These are phyloP conservation scores for Vandiemenella viatica DNA, from an alignment of 2,888 invertebrate genomes.

Conservation along the genomic window DNA sequence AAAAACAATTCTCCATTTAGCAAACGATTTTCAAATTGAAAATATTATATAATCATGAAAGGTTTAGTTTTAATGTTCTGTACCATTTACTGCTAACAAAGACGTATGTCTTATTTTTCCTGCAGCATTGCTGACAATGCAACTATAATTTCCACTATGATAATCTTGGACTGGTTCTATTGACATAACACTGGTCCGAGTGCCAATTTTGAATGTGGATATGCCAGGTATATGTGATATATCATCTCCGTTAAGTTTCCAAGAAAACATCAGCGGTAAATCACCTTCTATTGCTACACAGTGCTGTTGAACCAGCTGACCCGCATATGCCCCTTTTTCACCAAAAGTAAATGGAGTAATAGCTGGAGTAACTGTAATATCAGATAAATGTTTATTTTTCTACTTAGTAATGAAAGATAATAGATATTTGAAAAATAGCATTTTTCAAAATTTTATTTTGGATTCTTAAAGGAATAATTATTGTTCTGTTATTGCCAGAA, in stretches of 20 bases:
- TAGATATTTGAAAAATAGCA: too few relatives aligned
- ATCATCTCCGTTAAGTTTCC: constrained; percentile 48
- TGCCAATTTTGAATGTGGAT: constrained; percentile 24
- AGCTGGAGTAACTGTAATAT: constrained; percentile 27
- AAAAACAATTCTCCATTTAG: too few relatives aligned
- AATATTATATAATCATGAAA: too few relatives aligned
- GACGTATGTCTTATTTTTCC: constrained; percentile 49
- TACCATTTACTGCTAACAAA: constrained; percentile 55
- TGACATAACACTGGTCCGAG: constrained; percentile 43
- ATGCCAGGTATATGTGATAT: constrained; percentile 29
- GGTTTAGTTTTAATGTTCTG: too few relatives aligned
- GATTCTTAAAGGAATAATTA: too few relatives aligned
- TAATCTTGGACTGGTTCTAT: constrained; percentile 57
- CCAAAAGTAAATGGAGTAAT: constrained; percentile 38
- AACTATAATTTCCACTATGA: constrained; percentile 61
- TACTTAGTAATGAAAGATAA: too few relatives aligned
- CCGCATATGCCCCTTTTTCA: constrained; percentile 55
- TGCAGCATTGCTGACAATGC: constrained; percentile 50
- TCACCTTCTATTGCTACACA: constrained; percentile 52
- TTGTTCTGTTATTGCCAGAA: too few relatives aligned
- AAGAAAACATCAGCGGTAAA: constrained; percentile 56
- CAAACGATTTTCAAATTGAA: too few relatives aligned
- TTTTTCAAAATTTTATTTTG: too few relatives aligned
- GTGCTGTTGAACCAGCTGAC: constrained; percentile 56
- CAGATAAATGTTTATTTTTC: too few relatives aligned